Conservation (phyloP, 1,140 invertebrate genomes). For the Nephila pilipes region DNA sequence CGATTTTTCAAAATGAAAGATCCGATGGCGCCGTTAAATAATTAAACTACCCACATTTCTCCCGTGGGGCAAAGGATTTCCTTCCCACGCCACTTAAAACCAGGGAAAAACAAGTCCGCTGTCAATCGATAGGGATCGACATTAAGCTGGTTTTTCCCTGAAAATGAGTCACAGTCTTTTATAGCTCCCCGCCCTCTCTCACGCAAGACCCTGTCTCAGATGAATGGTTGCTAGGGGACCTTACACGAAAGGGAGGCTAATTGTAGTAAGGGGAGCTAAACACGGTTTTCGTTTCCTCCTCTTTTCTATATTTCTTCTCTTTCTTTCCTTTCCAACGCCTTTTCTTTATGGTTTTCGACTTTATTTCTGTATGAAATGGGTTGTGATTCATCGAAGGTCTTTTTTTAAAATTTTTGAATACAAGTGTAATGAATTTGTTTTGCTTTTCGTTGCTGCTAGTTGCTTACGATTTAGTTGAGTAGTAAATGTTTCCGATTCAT, state of each 20-base stretch:
- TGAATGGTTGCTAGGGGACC: conserved; percentile 2
- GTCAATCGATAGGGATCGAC: conserved; percentile 9
- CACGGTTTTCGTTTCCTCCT: too few relatives aligned
- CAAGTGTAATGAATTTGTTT: background rate
- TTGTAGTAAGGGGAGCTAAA: background rate
- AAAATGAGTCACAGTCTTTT: background rate
- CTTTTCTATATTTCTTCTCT: too few relatives aligned
- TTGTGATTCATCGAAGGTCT: background rate
- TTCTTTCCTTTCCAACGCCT: too few relatives aligned
- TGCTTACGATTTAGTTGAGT: too few relatives aligned
- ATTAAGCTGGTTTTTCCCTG: background rate
- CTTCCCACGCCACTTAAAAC: conserved; percentile 3
- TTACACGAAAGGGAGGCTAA: background rate
- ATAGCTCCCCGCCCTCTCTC: background rate
- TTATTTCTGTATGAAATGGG: too few relatives aligned
- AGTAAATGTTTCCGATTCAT: too few relatives aligned
- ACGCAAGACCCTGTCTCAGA: background rate
- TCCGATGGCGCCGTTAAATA: too few relatives aligned
- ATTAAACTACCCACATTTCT: too few relatives aligned
- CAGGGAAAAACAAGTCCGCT: background rate
- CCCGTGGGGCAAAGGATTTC: background rate
- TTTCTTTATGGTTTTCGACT: too few relatives aligned
- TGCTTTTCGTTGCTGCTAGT: too few relatives aligned
- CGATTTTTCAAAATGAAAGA: too few relatives aligned
- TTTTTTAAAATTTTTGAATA: background rate